phyloP scores from a whole-genome alignment of 30 jellyfish, hydroid and myxozoan species.

The Aurelia sp. region DNA sequence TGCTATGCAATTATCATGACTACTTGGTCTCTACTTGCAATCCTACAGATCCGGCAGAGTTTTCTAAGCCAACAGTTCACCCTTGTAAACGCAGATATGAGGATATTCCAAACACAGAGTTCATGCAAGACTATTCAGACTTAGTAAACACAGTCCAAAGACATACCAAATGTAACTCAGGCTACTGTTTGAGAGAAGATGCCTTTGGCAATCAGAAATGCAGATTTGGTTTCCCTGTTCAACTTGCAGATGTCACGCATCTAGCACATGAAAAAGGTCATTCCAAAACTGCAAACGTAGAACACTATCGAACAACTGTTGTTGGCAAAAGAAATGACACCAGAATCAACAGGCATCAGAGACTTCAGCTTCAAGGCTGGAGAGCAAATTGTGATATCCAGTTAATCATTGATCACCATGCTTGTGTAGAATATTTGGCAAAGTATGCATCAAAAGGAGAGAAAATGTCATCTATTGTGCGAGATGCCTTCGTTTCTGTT shows the following conservation, averaged over 20 bases:
- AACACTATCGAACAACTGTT: slow-evolving; percentile 8
- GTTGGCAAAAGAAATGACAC: slow-evolving; percentile 35
- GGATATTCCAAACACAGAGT: too few relatives aligned
- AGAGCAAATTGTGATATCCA: too few relatives aligned
- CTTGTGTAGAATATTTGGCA: too few relatives aligned
- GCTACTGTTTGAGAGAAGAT: slow-evolving; percentile 3
- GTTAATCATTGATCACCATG: too few relatives aligned
- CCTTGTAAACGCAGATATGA: too few relatives aligned
- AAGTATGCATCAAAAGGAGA: too few relatives aligned
- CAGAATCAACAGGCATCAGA: slow-evolving; percentile 48
- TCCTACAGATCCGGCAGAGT: slow-evolving; percentile 41
- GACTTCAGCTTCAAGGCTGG: too few relatives aligned
- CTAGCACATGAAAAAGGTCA: background rate
- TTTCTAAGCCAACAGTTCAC: slow-evolving; percentile 40
- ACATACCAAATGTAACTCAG: too few relatives aligned
- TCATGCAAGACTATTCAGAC: too few relatives aligned
- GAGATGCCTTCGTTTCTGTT: too few relatives aligned
- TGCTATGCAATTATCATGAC: slow-evolving; percentile 21
- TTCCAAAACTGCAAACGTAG: background rate
- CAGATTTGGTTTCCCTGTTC: slow-evolving; percentile 16
- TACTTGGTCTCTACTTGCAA: slow-evolving; percentile 16
- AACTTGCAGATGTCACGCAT: slow-evolving; percentile 19
- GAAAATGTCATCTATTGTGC: too few relatives aligned
- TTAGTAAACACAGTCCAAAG: too few relatives aligned
- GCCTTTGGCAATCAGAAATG: slow-evolving; percentile 5